Evolutionary conservation across 2,113 vertebrate species (phyloP).

Genomic region (Vombatus ursinus): DNA sequence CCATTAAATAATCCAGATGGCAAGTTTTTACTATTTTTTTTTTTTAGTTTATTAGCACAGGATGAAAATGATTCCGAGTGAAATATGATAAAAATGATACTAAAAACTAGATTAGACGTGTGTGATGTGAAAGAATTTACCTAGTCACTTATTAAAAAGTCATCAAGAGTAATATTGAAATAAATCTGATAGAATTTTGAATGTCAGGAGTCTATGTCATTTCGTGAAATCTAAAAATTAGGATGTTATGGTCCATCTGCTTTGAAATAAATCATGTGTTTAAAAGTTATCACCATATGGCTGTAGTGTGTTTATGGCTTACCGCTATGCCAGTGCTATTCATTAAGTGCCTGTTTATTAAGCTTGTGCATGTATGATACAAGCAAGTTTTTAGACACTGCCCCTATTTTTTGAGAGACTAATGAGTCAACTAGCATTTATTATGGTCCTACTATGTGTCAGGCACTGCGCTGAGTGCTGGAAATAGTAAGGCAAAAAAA

Average conservation of each 20-base stretch:
- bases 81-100: constrained; percentile 40
- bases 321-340: neutral
- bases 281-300: neutral
- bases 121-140: constrained; percentile 17
- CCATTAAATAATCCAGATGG: constrained; percentile 13
- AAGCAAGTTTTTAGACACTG: neutral
- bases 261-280: constrained; percentile 31
- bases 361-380: neutral
- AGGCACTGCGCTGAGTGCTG: neutral
- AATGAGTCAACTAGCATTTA: neutral
- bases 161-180: neutral
- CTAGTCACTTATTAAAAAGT: constrained; percentile 7
- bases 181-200: constrained; percentile 17
- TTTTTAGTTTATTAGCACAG: neutral
- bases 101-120: constrained; percentile 26
- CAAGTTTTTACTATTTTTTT: constrained; percentile 7
- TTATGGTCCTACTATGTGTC: neutral
- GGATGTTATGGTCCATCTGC: neutral
- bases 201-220: constrained; percentile 26
- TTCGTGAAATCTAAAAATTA: constrained; percentile 30
- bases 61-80: neutral
- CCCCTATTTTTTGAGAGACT: neutral
- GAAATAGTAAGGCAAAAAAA: neutral
- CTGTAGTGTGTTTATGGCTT: neutral
- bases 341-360: neutral